These are phyloP conservation scores for Sander vitreus DNA, from an alignment of 2,113 vertebrate species.

Conservation along the genomic window DNA sequence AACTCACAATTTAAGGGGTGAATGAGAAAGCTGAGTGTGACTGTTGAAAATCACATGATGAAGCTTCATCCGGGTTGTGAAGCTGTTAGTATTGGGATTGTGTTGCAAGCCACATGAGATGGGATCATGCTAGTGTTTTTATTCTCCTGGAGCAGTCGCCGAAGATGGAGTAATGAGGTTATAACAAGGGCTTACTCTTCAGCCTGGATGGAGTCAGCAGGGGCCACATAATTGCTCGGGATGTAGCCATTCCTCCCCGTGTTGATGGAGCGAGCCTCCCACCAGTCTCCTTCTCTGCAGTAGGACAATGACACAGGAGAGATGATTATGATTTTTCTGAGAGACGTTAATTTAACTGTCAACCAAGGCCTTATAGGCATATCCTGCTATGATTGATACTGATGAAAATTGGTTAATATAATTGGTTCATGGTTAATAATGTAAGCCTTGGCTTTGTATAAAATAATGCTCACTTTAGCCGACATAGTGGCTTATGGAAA, in stretches of 20 bases:
- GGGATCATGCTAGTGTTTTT: slow-evolving; percentile 31
- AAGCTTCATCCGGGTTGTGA: not conserved
- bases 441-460: not conserved
- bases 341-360: slow-evolving; percentile 29
- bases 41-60: not conserved
- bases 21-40: not conserved
- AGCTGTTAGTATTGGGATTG: slow-evolving; percentile 2
- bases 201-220: slow-evolving; percentile 98
- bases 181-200: slow-evolving; percentile 92
- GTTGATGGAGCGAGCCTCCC: slow-evolving; percentile 99
- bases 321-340: not conserved
- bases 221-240: slow-evolving; percentile 99
- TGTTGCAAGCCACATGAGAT: slow-evolving; percentile 13
- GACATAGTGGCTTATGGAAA: not conserved
- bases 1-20: not conserved
- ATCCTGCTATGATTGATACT: slow-evolving; percentile 15
- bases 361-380: slow-evolving; percentile 8
- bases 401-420: not conserved
- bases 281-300: slow-evolving; percentile 98
- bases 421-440: not conserved
- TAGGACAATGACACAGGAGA: slow-evolving; percentile 29
- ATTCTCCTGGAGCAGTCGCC: not conserved
- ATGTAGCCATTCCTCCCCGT: slow-evolving; percentile 98
- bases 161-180: slow-evolving; percentile 39
- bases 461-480: not conserved